Base-by-base conservation (phyloP, 2,113 vertebrate genomes). In the Nyctibius bracteatus region DNA sequence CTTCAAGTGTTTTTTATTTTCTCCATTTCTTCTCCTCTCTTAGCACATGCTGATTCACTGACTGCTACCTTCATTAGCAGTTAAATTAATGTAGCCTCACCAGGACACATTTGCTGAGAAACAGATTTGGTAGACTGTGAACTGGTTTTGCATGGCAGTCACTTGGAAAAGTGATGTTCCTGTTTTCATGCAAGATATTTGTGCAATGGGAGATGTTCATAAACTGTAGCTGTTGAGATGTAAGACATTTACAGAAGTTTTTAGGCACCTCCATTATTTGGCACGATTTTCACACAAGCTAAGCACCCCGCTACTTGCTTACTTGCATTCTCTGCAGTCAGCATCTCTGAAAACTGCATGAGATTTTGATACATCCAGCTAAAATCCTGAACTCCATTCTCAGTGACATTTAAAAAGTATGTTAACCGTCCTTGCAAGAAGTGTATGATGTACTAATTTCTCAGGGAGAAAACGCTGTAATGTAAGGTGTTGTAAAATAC, bases 1-100 rank as follows among this genome's bases (percentile, higher is more conserved):
- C 87, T 93, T 88, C 81, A 84, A 94, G 70, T 39, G 22, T 86
- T 88, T 92, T 74, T 92, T 91, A n/a, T 89, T 90, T 94, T 79
- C 75, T 88, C 61, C 1, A 8, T 95, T 91, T 86, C 37, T 58
- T 52, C 43, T 87, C 11, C 49, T 79, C 21, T 83, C 70, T 84
- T 30, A 58, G 75, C 71, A 61, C 44, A 55, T 0, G 5, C 15
- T 12, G 8, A 83, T 65, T 49, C 37, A 43, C 39, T 74, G 83
- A 61, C 62, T 63, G 44, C 44, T 86, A 7, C 52, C 31, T 63
- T 88, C 61, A 86, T 90, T 92, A 91, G 66, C 41, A 91, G 57
- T 67, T 86, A 81, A 88, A 92, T 88, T 81, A 51, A 25, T 33
- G 27, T n/a, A 59, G 35, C 51, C 59, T 89, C 49, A 78, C 52